phyloP scores from a whole-genome alignment of 2,797 vertebrate genomes.

The Glossophaga mutica region DNA sequence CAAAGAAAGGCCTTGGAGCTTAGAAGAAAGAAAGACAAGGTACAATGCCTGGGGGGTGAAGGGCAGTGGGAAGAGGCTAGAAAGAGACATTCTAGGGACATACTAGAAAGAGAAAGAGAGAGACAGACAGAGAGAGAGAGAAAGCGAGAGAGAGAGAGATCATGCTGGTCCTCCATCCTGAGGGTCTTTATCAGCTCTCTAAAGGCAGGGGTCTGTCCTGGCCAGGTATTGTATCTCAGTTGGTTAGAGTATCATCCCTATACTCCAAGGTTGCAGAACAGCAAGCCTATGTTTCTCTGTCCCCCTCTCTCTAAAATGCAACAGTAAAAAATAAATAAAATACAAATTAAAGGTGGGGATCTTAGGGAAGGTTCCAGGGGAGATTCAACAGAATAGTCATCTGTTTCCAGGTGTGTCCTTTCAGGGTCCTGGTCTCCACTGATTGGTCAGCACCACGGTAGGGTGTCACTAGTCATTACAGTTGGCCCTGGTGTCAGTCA shows the following conservation, averaged over 20 bases:
- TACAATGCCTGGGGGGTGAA: too few relatives aligned
- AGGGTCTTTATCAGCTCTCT: not conserved
- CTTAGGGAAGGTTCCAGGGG: not conserved
- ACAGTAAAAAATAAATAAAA: not conserved
- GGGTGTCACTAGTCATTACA: not conserved
- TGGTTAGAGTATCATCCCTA: not conserved
- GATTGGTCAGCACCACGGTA: not conserved
- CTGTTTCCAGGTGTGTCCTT: not conserved
- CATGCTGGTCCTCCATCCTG: not conserved
- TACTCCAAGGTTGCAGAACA: not conserved
- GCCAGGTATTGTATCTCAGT: not conserved
- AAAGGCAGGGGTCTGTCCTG: not conserved
- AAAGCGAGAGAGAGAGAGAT: not conserved
- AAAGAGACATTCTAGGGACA: not conserved
- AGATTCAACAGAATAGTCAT: not conserved
- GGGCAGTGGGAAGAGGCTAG: not conserved
- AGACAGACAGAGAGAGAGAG: not conserved
- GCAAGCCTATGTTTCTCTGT: not conserved
- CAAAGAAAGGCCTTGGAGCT: not conserved
- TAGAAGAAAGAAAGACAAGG: not conserved
- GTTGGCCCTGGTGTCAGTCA: not conserved
- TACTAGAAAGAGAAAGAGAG: not conserved
- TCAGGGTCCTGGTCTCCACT: not conserved
- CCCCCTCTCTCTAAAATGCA: not conserved
- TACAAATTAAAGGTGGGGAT: not conserved